These are phyloP conservation scores for Magallana gigas DNA, from an alignment of 1,140 invertebrate genomes.

Conservation along the genomic window DNA sequence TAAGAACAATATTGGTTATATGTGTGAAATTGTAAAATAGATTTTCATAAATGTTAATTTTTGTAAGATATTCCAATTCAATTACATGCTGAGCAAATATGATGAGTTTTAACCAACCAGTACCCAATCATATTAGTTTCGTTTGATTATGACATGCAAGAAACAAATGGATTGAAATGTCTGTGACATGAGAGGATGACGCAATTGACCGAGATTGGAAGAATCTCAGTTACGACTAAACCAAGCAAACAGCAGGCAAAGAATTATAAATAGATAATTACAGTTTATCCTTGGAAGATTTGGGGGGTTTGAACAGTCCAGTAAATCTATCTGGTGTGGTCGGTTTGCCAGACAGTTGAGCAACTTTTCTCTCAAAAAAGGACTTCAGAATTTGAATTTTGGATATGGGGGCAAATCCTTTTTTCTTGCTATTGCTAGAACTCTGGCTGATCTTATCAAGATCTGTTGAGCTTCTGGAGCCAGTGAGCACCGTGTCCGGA, in stretches of 20 bases:
- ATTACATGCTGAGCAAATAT: too few relatives aligned
- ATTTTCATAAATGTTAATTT: too few relatives aligned
- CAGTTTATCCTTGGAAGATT: constrained; percentile 40
- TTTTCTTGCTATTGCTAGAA: constrained; percentile 26
- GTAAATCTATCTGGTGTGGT: constrained; percentile 55
- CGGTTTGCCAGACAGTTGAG: constrained; percentile 61
- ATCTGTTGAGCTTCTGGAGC: constrained; percentile 15
- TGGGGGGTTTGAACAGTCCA: constrained; percentile 42
- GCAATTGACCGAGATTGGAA: not conserved
- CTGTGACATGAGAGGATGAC: not conserved
- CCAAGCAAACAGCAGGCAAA: constrained; percentile 28
- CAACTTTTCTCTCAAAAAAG: constrained; percentile 75
- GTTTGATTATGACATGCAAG: not conserved
- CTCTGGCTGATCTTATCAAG: constrained; percentile 45
- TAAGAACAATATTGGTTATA: too few relatives aligned
- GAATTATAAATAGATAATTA: constrained; percentile 41
- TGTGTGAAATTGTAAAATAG: too few relatives aligned
- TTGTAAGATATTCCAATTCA: too few relatives aligned
- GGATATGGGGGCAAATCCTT: constrained; percentile 59
- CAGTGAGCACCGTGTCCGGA: constrained; percentile 31
- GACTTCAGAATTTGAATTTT: constrained; percentile 75
- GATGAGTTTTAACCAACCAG: not conserved
- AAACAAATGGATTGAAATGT: not conserved
- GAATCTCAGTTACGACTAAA: not conserved
- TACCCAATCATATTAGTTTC: not conserved